Base-by-base conservation (phyloP, 1,140 invertebrate genomes). In the Arion vulgaris region DNA sequence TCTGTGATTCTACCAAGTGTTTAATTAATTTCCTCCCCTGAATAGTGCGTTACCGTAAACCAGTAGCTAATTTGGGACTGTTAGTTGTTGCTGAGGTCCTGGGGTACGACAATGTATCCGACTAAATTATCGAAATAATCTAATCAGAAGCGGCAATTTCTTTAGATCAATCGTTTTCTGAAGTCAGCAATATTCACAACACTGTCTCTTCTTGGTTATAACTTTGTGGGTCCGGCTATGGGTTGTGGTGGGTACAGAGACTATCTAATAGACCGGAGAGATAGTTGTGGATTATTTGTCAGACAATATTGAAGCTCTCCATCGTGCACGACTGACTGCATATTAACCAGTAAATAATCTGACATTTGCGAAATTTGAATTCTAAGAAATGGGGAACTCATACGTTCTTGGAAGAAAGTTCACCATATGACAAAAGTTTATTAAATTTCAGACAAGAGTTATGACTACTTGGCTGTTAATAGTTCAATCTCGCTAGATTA, bases 11-110 rank as follows among this genome's bases (percentile, higher is more conserved):
- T 39, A 72, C 36, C 36, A 72, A 72, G 41, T 72, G 19, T 72
- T 45, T 72, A 45, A 72, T 72, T 72, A 72, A 72, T 72, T 72
- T 39, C 38, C 71, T 32, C 26, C 71, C 36, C 41, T n/a, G 41
- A 45, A 41, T 39, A 38, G 36, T 13, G 41, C 36, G 23, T 7
- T 39, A 72, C 36, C 1, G 36, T 39, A n/a, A 72, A 72, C 15
- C 26, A 4, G 19, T n/a, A 41, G 38, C 36, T 41, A 72, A 72
- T 72, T 32, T 66, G 62, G 32, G 62, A 66, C 62, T 66, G 62
- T 66, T 66, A 66, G 62, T 66, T 66, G 62, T 66, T 9, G 28
- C 62, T 32, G 28, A 66, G 62, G 62, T 66, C 28, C 1, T 23
- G 5, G 28, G 11, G 62, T 66, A 13, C n/a, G 28, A 66, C 62